phyloP scores from a whole-genome alignment of 2,888 invertebrate genomes.

The Chloroclysta siterata region DNA sequence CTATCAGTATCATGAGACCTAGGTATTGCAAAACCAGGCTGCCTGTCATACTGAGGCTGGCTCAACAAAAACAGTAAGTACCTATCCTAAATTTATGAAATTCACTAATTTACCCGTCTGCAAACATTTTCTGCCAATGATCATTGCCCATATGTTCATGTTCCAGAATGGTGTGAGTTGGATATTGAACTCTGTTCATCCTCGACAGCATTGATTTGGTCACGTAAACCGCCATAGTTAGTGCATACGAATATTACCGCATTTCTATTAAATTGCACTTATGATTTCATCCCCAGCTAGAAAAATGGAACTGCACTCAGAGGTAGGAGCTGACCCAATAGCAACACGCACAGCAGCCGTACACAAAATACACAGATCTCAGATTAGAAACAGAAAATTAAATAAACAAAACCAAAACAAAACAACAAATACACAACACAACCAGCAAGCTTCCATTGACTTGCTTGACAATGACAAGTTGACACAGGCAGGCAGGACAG shows the following conservation, averaged over 20 bases:
- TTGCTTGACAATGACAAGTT: no score
- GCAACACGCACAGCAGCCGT: no score
- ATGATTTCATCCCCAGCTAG: background rate
- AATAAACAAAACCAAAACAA: no score
- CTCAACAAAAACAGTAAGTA: background rate
- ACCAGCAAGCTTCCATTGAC: no score
- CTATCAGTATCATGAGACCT: no score
- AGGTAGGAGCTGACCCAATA: no score
- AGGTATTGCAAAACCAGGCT: no score
- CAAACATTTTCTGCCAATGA: conserved; percentile 69
- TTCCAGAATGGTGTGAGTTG: conserved; percentile 47
- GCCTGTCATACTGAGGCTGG: background rate
- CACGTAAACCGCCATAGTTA: conserved; percentile 70
- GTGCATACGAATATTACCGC: background rate
- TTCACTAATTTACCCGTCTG: conserved; percentile 31
- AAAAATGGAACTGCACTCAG: background rate
- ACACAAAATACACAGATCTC: no score
- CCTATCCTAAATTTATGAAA: background rate
- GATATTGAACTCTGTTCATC: conserved; percentile 64
- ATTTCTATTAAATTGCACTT: background rate
- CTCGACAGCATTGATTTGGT: conserved; percentile 73
- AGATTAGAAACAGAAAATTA: no score
- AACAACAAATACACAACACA: no score
- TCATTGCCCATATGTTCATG: conserved; percentile 55
- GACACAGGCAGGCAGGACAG: no score